Base-by-base conservation (phyloP, 2,888 invertebrate species). In the Archips xylosteana region DNA sequence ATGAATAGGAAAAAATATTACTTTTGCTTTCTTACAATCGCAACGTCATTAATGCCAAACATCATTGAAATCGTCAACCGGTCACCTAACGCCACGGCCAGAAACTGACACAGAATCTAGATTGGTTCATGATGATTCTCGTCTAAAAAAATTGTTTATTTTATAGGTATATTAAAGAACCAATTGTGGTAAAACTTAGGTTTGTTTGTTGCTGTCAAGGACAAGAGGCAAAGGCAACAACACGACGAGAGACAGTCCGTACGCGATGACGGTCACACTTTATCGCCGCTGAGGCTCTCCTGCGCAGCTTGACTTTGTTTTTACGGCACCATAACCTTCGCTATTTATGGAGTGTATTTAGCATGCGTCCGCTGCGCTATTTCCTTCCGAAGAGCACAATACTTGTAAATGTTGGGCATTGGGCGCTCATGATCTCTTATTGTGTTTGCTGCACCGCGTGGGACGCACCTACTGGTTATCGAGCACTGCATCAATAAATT, bases 401-500 rank as follows among this genome's bases (percentile, higher is more conserved):
- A 82, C 86, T 86, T 85, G 89, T 86, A 83, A 83, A 84, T 81
- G 86, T 84, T 80, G 81, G 80, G 80, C 79, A 77, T 78, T 73
- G 75, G 72, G 83, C 81, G 84, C 82, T 80, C 85, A 79, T 79
- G 82, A 83, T 85, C 84, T 87, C 85, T 85, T 85, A 85, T 88
- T 86, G 84, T 80, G 78, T 75, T 62, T 61, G 73, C 81, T 57
- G 79, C 82, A 75, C 78, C 83, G 92, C 94, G 94, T 93, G 92
- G 92, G 92, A 81, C 80, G 92, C 82, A 85, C 87, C 92, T 92
- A 89, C 92, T 91, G 92, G 89, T 85, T 93, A 94, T 94, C 93
- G 88, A 85, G 85, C 86, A 87, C 89, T 84, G 89, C 87, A 90
- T 91, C 92, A 92, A 94, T 94, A 94, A 94, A 94, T 94, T 94